phyloP scores from a whole-genome alignment of 2,113 vertebrate genomes.

The Clarias macrocephalus region DNA sequence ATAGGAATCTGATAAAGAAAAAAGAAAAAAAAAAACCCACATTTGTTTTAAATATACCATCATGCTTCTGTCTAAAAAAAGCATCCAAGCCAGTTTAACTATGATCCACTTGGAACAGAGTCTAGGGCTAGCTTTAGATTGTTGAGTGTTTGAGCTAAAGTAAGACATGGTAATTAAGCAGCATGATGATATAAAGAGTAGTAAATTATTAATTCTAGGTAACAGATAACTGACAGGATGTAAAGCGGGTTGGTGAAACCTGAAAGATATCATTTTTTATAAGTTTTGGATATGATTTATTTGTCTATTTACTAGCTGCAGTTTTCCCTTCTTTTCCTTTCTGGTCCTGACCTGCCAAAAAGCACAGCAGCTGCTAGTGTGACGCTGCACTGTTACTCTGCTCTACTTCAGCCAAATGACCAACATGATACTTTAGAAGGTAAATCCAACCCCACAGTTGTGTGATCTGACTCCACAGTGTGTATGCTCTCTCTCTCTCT shows the following conservation, averaged over 20 bases:
- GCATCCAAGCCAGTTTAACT: background rate
- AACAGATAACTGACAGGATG: background rate
- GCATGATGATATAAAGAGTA: background rate
- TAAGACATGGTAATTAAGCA: background rate
- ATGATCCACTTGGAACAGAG: constrained; percentile 5
- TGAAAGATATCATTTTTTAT: background rate
- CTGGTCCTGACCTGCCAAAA: background rate
- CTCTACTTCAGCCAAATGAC: background rate
- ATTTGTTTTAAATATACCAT: background rate
- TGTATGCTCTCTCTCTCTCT: background rate
- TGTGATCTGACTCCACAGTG: constrained; percentile 8
- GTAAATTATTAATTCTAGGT: background rate
- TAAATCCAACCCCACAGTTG: constrained; percentile 20
- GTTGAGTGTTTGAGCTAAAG: background rate
- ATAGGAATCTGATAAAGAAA: background rate
- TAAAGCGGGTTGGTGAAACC: background rate
- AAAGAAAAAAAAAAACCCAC: background rate
- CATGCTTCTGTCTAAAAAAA: background rate
- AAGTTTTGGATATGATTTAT: background rate
- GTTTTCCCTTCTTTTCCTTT: background rate
- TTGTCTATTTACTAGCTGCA: background rate
- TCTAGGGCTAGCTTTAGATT: background rate
- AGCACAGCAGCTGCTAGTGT: constrained; percentile 9
- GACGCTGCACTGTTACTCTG: background rate
- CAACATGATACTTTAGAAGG: constrained; percentile 24